Conservation (phyloP, 2,888 invertebrate genomes). For the Harmothoe impar region DNA sequence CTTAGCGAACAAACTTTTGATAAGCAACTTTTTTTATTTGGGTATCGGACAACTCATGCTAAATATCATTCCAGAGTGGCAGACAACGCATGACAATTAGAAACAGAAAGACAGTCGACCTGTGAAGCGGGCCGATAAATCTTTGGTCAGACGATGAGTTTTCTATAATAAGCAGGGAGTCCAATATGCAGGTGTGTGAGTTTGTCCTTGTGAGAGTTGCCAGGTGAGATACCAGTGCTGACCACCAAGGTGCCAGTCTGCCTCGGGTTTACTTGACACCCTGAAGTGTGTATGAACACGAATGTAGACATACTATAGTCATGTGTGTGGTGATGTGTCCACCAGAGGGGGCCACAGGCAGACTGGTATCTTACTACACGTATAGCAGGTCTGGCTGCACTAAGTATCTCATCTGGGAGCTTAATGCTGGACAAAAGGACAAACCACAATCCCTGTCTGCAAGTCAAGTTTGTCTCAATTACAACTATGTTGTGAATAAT, state of each 20-base stretch:
- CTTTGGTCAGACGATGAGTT: not conserved
- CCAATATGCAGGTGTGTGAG: not conserved
- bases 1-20: conserved; percentile 18
- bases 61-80: conserved; percentile 43
- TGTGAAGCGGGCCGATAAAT: too few relatives aligned
- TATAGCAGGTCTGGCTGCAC: not conserved
- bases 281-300: too few relatives aligned
- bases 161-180: not conserved
- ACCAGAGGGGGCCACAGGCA: too few relatives aligned
- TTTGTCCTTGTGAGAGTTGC: not conserved
- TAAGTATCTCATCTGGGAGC: not conserved
- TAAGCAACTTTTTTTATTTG: conserved; percentile 3
- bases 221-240: too few relatives aligned
- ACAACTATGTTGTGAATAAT: not conserved
- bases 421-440: conserved; percentile 1
- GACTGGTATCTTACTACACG: too few relatives aligned
- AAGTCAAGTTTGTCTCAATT: not conserved
- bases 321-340: too few relatives aligned
- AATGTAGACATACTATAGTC: too few relatives aligned
- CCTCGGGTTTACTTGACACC: too few relatives aligned
- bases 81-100: not conserved
- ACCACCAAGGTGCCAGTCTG: too few relatives aligned
- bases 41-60: not conserved
- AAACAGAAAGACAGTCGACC: not conserved
- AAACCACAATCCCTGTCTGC: not conserved